Percentiles rank a stretch among this genome's conserved stretches.
Evolutionary conservation across 2,888 invertebrate species (phyloP).

Genomic region (Ormyrus nitidulus): DNA sequence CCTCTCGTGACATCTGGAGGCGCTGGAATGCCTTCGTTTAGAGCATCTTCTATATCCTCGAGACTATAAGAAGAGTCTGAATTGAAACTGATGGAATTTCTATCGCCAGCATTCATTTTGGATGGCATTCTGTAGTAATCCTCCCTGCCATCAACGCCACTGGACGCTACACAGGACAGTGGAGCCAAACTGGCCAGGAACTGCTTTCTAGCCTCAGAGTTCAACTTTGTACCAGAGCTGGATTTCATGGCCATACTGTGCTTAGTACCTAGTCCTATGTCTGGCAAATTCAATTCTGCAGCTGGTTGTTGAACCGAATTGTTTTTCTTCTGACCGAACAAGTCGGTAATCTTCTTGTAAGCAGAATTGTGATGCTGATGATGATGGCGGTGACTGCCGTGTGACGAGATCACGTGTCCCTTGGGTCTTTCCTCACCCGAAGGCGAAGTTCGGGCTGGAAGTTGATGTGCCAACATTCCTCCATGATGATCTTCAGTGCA

Average conservation of each 20-base stretch:
- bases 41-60: slow-evolving; percentile 80
- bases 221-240: slow-evolving; percentile 74
- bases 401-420: slow-evolving; percentile 35
- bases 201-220: slow-evolving; percentile 83
- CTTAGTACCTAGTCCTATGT: slow-evolving; percentile 63
- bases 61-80: slow-evolving; percentile 83
- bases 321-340: slow-evolving; percentile 78
- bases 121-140: slow-evolving; percentile 79
- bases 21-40: slow-evolving; percentile 73
- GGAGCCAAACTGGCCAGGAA: slow-evolving; percentile 88
- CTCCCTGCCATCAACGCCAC: slow-evolving; percentile 78
- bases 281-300: slow-evolving; percentile 65
- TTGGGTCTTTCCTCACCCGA: slow-evolving; percentile 80
- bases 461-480: slow-evolving; percentile 63
- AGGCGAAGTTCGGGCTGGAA: slow-evolving; percentile 80
- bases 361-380: slow-evolving; percentile 75
- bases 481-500: slow-evolving; percentile 18
- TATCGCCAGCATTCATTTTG: slow-evolving; percentile 75
- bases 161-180: slow-evolving; percentile 84
- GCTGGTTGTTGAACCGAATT: slow-evolving; percentile 68
- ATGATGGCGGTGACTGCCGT: slow-evolving; percentile 46
- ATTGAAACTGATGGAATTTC: slow-evolving; percentile 80
- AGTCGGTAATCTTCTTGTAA: slow-evolving; percentile 81
- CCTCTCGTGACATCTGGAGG: slow-evolving; percentile 89
- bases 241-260: slow-evolving; percentile 64